A percentile compares a stretch with the other conserved stretches of the same genome.
phyloP scores from a whole-genome alignment of 2,888 invertebrate species.

The Cinara cedri region DNA sequence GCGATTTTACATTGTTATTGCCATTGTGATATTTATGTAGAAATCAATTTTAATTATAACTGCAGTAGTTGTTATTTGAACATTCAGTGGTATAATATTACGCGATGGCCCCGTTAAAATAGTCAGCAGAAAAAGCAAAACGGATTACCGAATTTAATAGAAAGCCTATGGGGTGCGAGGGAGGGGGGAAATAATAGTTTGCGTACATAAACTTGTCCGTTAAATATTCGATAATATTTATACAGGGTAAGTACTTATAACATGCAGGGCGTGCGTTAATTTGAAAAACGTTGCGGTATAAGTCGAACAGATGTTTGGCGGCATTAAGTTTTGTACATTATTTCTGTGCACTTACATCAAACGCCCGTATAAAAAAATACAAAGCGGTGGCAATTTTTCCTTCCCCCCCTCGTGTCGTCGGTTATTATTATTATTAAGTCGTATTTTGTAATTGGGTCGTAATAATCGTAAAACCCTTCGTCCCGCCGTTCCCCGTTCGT shows the following conservation, averaged over 20 bases:
- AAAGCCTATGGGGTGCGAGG: no score
- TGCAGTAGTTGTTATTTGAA: no score
- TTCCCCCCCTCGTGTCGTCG: not conserved
- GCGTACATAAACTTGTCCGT: no score
- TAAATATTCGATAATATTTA: no score
- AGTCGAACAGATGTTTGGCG: not conserved
- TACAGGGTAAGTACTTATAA: not conserved
- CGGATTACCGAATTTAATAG: no score
- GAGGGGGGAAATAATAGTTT: no score
- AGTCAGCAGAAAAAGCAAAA: no score
- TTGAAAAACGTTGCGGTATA: not conserved
- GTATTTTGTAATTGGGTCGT: slow-evolving; percentile 39
- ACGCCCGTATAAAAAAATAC: not conserved
- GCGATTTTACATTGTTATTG: no score
- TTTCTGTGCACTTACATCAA: not conserved
- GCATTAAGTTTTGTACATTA: slow-evolving; percentile 5
- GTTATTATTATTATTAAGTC: slow-evolving; percentile 35
- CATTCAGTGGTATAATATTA: no score
- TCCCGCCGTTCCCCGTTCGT: not conserved
- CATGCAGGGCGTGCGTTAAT: not conserved
- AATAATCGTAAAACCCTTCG: slow-evolving; percentile 29
- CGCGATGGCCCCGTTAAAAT: no score
- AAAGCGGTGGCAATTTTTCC: slow-evolving; percentile 2
- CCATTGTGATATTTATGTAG: no score
- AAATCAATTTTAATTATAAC: no score